Conservation (phyloP, 1,140 invertebrate species). For the Musca domestica region DNA sequence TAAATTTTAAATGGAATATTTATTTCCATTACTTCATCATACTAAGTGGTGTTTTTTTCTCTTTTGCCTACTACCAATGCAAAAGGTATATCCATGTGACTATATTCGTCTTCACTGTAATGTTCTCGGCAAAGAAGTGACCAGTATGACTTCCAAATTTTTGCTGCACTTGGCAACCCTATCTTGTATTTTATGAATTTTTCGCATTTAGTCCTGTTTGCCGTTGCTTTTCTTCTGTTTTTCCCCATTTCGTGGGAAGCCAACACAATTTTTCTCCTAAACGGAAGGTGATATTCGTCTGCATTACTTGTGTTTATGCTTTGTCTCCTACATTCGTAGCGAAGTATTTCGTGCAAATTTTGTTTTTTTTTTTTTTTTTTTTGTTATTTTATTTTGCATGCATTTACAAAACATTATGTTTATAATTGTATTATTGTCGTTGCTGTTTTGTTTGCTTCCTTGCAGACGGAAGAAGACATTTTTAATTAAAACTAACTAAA, state of each 20-base stretch:
- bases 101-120: no score
- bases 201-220: background rate
- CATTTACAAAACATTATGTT: background rate
- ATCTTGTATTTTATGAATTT: background rate
- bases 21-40: no score
- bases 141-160: no score
- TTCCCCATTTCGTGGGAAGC: background rate
- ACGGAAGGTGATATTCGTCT: slow-evolving; percentile 10
- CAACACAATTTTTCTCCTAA: slow-evolving; percentile 7
- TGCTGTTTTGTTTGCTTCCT: background rate
- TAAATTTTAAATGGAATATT: background rate
- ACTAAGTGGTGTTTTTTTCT: no score
- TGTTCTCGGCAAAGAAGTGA: no score
- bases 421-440: background rate
- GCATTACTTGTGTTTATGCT: background rate
- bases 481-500: slow-evolving; percentile 16
- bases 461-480: slow-evolving; percentile 17
- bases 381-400: background rate
- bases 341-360: background rate
- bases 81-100: no score
- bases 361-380: background rate
- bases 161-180: slow-evolving; percentile 1
- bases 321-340: background rate
- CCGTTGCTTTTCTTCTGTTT: background rate
- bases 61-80: no score